phyloP scores from a whole-genome alignment of 2,797 vertebrate genomes.

The Tachyglossus aculeatus region DNA sequence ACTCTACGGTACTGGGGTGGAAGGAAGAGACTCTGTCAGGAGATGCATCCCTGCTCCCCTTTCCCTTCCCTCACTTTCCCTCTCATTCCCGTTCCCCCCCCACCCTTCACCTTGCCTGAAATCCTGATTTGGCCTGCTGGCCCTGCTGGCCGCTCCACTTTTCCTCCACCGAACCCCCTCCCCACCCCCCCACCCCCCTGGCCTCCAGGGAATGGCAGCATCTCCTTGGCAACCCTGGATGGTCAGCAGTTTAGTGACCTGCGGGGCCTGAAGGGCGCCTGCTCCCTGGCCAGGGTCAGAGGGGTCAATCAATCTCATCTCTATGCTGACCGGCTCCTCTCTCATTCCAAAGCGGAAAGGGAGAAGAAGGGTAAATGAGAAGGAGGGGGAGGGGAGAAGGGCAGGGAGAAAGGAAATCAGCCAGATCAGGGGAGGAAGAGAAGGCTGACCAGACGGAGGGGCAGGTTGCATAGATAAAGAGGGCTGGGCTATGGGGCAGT shows the following conservation, averaged over 20 bases:
- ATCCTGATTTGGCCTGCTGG: not conserved
- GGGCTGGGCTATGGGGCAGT: too few species aligned
- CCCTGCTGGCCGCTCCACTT: not conserved
- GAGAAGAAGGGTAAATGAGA: conserved; percentile 10
- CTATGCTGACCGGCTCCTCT: not conserved
- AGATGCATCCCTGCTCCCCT: not conserved
- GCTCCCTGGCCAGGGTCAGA: conserved; percentile 63
- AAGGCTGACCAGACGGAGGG: not conserved
- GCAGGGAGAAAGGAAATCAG: fast-evolving
- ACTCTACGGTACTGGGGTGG: too few species aligned
- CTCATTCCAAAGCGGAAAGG: conserved; percentile 20
- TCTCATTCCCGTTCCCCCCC: not conserved
- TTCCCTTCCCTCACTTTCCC: too few species aligned
- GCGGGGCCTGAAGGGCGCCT: conserved; percentile 59
- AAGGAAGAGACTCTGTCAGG: not conserved
- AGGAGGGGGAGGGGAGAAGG: fast-evolving
- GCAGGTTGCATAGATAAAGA: too few species aligned
- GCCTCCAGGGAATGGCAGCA: conserved; percentile 18
- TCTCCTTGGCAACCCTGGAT: conserved; percentile 70
- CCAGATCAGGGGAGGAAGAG: fast-evolving
- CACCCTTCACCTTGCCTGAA: not conserved
- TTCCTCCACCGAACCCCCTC: not conserved
- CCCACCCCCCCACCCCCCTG: conserved; percentile 7
- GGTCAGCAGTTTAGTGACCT: conserved; percentile 72
- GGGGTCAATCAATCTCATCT: conserved; percentile 70